Percentiles rank a stretch among this genome's conserved stretches.
These are phyloP conservation scores for Agrochola lota DNA, from an alignment of 2,888 invertebrate species.

Conservation along the genomic window DNA sequence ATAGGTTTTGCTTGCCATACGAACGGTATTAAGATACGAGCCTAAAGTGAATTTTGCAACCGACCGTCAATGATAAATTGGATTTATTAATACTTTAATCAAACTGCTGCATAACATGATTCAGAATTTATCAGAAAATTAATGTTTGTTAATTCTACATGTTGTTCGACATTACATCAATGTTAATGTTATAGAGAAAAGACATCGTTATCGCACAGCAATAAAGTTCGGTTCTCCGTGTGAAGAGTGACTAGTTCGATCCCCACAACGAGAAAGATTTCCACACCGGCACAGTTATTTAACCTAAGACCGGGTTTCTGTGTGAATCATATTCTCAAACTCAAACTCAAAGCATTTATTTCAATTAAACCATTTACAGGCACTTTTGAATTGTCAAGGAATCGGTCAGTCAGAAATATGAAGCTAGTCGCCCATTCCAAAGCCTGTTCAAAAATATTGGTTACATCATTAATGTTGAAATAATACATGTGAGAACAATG, in stretches of 20 bases:
- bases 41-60: slow-evolving; percentile 37
- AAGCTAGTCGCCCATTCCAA: too few relatives aligned
- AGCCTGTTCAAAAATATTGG: too few relatives aligned
- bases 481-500: too few relatives aligned
- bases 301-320: background rate
- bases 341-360: too few relatives aligned
- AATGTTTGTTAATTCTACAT: slow-evolving; percentile 9
- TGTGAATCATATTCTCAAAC: background rate
- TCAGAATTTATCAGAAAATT: background rate
- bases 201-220: background rate
- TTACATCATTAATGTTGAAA: too few relatives aligned
- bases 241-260: background rate
- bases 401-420: too few relatives aligned
- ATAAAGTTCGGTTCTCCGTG: background rate
- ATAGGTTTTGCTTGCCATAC: slow-evolving; percentile 31
- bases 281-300: background rate
- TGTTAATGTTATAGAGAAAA: slow-evolving; percentile 1
- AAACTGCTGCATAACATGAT: slow-evolving; percentile 5
- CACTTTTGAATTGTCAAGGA: too few relatives aligned
- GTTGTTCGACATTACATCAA: too few relatives aligned
- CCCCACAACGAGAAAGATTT: background rate
- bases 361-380: too few relatives aligned
- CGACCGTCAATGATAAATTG: slow-evolving; percentile 32
- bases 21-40: slow-evolving; percentile 39
- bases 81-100: slow-evolving; percentile 21